phyloP scores from a whole-genome alignment of 64 coral and sea anemone species.

The Montipora cactus region DNA sequence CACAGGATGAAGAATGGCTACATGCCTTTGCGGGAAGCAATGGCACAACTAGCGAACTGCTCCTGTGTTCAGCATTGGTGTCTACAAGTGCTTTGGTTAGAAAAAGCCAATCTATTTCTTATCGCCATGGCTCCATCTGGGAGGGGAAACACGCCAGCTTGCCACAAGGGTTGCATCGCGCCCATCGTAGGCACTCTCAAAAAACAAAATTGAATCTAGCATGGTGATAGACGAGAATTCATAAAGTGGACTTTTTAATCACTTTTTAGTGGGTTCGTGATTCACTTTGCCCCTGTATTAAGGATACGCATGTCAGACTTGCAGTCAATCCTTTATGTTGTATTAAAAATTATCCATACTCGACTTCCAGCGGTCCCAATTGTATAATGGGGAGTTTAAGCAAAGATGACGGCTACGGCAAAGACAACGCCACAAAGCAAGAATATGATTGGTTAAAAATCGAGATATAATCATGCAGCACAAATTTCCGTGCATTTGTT shows the following conservation, averaged over 20 bases:
- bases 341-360: slow-evolving; percentile 9
- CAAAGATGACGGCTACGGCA: too few relatives aligned
- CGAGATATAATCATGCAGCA: too few relatives aligned
- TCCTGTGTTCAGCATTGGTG: too few relatives aligned
- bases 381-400: too few relatives aligned
- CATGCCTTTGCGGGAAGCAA: too few relatives aligned
- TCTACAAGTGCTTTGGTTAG: not conserved
- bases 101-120: not conserved
- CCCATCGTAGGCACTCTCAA: not conserved
- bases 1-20: too few relatives aligned
- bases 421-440: too few relatives aligned
- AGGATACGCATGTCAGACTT: slow-evolving; percentile 11
- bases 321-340: slow-evolving; percentile 35
- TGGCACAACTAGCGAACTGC: too few relatives aligned
- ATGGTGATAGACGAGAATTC: slow-evolving; percentile 35
- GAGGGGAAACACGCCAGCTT: not conserved
- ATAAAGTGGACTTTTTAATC: slow-evolving; percentile 39
- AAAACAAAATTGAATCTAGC: not conserved
- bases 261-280: slow-evolving; percentile 27
- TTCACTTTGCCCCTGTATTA: slow-evolving; percentile 39
- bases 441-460: too few relatives aligned
- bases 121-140: not conserved
- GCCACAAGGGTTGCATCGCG: not conserved
- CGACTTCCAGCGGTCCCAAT: not conserved
- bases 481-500: too few relatives aligned